Base-by-base conservation (phyloP, 2,797 vertebrate genomes). In the Salarias fasciatus region DNA sequence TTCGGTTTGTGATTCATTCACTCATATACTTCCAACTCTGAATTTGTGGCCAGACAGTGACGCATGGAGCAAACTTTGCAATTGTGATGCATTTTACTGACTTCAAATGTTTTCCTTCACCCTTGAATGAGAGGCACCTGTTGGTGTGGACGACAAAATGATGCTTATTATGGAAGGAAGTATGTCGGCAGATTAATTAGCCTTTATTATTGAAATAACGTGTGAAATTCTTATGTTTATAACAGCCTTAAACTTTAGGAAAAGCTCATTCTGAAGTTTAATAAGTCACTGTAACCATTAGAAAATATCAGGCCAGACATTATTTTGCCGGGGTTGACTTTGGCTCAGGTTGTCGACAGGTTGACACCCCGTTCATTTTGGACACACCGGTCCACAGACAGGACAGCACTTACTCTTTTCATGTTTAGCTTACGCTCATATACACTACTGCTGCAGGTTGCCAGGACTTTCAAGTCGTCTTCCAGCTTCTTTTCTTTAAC, bases 401-500 rank as follows among this genome's bases (percentile, higher is more conserved):
- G n/a, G n/a, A n/a, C n/a, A n/a, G n/a, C n/a, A n/a, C n/a, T 33
- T 33, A 8, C 31, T 4, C 4, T 5, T 33, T 33, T 33, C 4
- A 33, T 31, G 4, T 33, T 31, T 4, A 8, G 4, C 31, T 33
- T 33, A 33, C 8, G 33, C 4, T 53, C 35, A 9, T 12, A 57
- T 11, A 42, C 52, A 5, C 13, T 54, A 36, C 52, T 31, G 41
- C 46, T 65, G 38, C 62, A 33, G 44, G 37, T 64, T 41, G 30
- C 57, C 28, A 57, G 18, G 14, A 77, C 72, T 85, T 87, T 82
- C 86, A 83, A 87, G 53, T 52, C 43, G 33, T 49, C 43, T 70
- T 41, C 62, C 60, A 83, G 59, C 63, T 71, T 80, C 67, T 52
- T 76, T 56, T 88, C 74, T 77, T 51, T 84, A 85, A 75, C 63